These are phyloP conservation scores for Sinocyclocheilus rhinocerous DNA, from an alignment of 2,113 vertebrate genomes.

Conservation along the genomic window DNA sequence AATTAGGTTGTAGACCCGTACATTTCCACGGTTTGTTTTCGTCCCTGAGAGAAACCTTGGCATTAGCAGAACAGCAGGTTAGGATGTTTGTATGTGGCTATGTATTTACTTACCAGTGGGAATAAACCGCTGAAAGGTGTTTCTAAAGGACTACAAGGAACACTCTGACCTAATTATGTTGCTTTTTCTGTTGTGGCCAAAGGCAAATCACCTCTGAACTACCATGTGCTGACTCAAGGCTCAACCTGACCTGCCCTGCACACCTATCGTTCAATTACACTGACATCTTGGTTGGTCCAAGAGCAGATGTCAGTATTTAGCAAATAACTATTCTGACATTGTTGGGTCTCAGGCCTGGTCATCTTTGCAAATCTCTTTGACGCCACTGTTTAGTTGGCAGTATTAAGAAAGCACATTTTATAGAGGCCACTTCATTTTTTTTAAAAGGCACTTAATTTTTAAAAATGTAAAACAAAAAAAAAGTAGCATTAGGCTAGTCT, in stretches of 20 bases:
- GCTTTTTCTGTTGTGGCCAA: slow-evolving; percentile 20
- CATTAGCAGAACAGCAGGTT: neutral
- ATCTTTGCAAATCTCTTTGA: slow-evolving; percentile 1
- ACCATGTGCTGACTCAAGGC: slow-evolving; percentile 27
- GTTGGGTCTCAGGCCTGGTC: neutral
- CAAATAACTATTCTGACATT: neutral
- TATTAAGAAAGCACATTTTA: neutral
- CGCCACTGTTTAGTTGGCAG: neutral
- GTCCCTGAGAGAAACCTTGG: neutral
- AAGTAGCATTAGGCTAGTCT: neutral
- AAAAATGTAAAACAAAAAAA: no score
- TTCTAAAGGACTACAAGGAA: slow-evolving; percentile 12
- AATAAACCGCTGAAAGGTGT: slow-evolving; percentile 24
- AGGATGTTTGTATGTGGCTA: slow-evolving; percentile 4
- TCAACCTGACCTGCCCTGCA: neutral
- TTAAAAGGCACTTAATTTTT: neutral
- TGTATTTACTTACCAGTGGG: slow-evolving; percentile 18
- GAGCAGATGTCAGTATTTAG: slow-evolving; percentile 3
- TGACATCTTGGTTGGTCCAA: neutral
- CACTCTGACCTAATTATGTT: slow-evolving; percentile 37
- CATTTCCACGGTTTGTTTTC: neutral
- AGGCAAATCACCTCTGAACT: slow-evolving; percentile 19
- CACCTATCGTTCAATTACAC: slow-evolving; percentile 1
- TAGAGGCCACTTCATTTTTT: neutral
- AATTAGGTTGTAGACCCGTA: neutral